Evolutionary conservation across 2,797 vertebrate genomes (phyloP).

Genomic region (Periophthalmus magnuspinnatus): DNA sequence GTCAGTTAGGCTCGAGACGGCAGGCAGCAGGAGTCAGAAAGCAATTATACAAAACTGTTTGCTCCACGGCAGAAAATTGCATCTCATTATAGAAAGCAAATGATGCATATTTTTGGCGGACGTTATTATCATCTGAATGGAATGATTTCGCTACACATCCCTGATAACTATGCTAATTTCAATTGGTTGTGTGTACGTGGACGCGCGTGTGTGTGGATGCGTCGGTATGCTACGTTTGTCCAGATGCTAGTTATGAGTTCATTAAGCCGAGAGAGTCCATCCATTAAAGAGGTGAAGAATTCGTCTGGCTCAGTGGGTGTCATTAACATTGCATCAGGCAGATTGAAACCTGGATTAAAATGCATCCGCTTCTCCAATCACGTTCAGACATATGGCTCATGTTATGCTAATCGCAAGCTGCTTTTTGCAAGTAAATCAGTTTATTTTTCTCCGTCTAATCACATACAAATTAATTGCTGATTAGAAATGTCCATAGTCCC

Average conservation of each 20-base stretch:
- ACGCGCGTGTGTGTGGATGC: neutral
- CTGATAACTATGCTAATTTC: slow-evolving; percentile 38
- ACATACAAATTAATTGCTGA: neutral
- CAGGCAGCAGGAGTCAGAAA: slow-evolving; percentile 36
- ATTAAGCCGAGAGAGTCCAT: slow-evolving; percentile 58
- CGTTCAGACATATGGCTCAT: neutral
- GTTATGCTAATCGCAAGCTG: neutral
- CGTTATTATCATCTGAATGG: slow-evolving; percentile 34
- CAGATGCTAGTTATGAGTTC: slow-evolving; percentile 65
- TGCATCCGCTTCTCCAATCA: slow-evolving; percentile 36
- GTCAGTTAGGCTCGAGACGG: slow-evolving; percentile 32
- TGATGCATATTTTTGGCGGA: slow-evolving; percentile 28
- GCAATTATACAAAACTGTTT: slow-evolving; percentile 51
- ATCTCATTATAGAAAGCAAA: slow-evolving; percentile 49
- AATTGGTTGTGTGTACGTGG: slow-evolving; percentile 5
- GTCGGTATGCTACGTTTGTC: slow-evolving; percentile 34
- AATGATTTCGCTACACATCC: slow-evolving; percentile 38
- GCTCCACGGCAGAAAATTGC: slow-evolving; percentile 37
- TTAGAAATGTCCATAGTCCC: neutral
- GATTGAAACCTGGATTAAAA: slow-evolving; percentile 63
- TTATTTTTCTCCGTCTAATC: neutral
- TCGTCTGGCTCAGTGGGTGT: slow-evolving; percentile 51
- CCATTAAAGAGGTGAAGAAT: slow-evolving; percentile 58
- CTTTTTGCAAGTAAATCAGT: neutral
- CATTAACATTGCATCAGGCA: slow-evolving; percentile 60